phyloP scores from a whole-genome alignment of 2,113 vertebrate genomes.

The Uria aalge region DNA sequence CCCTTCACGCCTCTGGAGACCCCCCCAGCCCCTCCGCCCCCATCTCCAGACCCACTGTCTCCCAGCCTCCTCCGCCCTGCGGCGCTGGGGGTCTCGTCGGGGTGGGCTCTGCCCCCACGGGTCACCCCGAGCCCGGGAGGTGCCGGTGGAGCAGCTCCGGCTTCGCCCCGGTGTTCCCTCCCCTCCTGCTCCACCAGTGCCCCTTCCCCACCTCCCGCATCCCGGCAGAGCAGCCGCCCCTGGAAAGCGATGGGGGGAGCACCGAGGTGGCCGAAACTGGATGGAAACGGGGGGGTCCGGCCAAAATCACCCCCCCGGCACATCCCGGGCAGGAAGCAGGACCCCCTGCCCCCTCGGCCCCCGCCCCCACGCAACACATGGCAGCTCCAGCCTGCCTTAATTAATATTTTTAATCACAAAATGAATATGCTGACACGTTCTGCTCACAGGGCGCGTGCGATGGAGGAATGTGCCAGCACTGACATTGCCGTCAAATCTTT shows the following conservation, averaged over 20 bases:
- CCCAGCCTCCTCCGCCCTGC: background rate
- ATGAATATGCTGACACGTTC: background rate
- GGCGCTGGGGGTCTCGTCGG: background rate
- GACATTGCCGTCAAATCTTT: background rate
- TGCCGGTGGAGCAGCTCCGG: background rate
- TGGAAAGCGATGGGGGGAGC: background rate
- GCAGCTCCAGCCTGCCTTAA: background rate
- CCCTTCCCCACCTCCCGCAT: background rate
- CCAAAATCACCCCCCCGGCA: too few relatives aligned
- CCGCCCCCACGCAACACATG: background rate
- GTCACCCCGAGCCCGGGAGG: background rate
- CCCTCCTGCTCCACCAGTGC: background rate
- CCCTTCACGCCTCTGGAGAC: background rate
- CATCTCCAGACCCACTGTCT: background rate
- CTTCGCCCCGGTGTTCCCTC: background rate
- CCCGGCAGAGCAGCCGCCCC: accelerated
- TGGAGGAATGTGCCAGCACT: background rate
- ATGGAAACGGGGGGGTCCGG: too few relatives aligned
- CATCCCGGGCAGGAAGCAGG: background rate
- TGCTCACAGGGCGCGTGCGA: background rate
- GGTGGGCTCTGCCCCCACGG: background rate
- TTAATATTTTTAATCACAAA: background rate
- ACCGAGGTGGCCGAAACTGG: background rate
- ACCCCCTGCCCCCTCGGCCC: background rate
- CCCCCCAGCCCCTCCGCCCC: background rate